These are phyloP conservation scores for Enteromius thamalakanensis DNA, from an alignment of 2,797 vertebrate species.

Conservation along the genomic window DNA sequence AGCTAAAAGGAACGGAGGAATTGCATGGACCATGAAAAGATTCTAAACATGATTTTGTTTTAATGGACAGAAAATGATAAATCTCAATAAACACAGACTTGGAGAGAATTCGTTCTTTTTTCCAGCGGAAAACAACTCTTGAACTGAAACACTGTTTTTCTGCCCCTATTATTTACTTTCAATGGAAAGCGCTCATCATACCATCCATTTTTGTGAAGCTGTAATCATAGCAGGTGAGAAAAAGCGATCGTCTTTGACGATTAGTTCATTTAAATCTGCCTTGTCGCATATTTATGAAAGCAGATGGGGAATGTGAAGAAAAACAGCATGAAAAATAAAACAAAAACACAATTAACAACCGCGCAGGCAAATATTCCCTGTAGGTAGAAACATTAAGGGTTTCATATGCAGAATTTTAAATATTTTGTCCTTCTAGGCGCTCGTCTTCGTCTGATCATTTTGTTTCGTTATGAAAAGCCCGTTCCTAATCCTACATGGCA, in stretches of 20 bases:
- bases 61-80: conserved; percentile 29
- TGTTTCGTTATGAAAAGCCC: conserved; percentile 32
- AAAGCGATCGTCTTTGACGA: background rate
- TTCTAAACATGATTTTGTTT: conserved; percentile 39
- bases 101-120: background rate
- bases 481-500: conserved; percentile 45
- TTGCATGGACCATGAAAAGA: conserved; percentile 17
- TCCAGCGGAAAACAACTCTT: background rate
- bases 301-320: conserved; percentile 36
- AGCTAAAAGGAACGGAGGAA: conserved; percentile 36
- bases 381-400: conserved; percentile 12
- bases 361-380: conserved; percentile 7
- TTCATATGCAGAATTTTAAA: conserved; percentile 36
- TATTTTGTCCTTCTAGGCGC: conserved; percentile 34
- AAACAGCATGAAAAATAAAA: conserved; percentile 21
- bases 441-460: conserved; percentile 36
- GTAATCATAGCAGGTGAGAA: conserved; percentile 5
- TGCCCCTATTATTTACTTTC: background rate
- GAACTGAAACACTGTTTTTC: conserved; percentile 7
- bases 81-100: conserved; percentile 25
- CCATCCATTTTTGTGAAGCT: background rate
- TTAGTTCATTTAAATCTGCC: conserved; percentile 11
- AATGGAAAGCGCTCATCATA: background rate
- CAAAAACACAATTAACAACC: conserved; percentile 36
- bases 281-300: conserved; percentile 8